A percentile compares a stretch with the other conserved stretches of the same genome.
phyloP scores from a whole-genome alignment of 2,113 vertebrate species.

The Xerus inauris region DNA sequence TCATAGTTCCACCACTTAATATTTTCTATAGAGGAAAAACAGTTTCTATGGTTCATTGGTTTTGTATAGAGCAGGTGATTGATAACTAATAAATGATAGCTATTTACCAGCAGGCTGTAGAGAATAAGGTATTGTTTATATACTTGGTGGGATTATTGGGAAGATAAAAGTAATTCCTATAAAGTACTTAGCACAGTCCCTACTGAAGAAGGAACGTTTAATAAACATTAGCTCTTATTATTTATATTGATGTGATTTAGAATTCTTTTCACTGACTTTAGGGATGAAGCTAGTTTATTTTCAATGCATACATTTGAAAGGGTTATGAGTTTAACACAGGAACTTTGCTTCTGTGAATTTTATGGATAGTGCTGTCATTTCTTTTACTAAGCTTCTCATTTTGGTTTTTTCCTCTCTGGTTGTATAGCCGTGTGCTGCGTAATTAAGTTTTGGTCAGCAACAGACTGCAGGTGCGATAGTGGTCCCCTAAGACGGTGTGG shows the following conservation, averaged over 20 bases:
- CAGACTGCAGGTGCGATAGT: too few relatives aligned
- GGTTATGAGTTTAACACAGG: not conserved
- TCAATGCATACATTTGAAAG: not conserved
- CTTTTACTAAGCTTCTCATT: not conserved
- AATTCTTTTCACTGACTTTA: not conserved
- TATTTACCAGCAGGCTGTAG: not conserved
- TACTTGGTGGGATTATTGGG: not conserved
- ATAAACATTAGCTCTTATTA: not conserved
- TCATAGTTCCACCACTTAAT: not conserved
- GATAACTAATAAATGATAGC: not conserved
- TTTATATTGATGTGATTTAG: conserved; percentile 19
- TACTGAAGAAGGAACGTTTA: not conserved
- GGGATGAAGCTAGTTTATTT: not conserved
- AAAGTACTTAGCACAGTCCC: not conserved
- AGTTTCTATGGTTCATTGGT: not conserved
- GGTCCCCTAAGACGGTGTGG: not conserved
- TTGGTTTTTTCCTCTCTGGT: not conserved
- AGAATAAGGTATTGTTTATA: not conserved
- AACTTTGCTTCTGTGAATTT: not conserved
- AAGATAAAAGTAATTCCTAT: conserved; percentile 12
- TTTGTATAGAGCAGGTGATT: not conserved
- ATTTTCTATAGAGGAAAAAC: not conserved
- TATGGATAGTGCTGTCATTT: not conserved
- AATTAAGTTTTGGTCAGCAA: not conserved
- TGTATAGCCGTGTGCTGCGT: not conserved